phyloP scores from a whole-genome alignment of 2,888 invertebrate genomes.

The Trissolcus japonicus region DNA sequence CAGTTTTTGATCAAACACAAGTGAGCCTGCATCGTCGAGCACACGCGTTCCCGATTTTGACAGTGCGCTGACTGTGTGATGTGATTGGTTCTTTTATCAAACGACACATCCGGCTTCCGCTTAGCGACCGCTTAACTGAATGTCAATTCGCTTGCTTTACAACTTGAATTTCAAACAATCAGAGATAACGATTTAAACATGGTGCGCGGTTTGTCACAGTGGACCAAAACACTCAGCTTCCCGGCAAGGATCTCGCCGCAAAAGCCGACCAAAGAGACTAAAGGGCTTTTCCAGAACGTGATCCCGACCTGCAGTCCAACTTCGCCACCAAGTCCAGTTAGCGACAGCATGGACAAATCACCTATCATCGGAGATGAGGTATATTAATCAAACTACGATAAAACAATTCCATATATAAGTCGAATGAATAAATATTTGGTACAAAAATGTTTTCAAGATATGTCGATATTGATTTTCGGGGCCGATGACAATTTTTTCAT shows the following conservation, averaged over 20 bases:
- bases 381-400: too few relatives aligned
- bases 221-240: conserved; percentile 94
- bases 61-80: conserved; percentile 36
- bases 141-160: conserved; percentile 13
- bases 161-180: not conserved
- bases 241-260: conserved; percentile 90
- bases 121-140: conserved; percentile 32
- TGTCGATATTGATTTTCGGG: too few relatives aligned
- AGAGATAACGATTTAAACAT: conserved; percentile 74
- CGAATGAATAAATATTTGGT: too few relatives aligned
- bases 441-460: too few relatives aligned
- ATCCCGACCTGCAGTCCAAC: conserved; percentile 78
- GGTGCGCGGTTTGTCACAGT: conserved; percentile 92
- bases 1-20: conserved; percentile 46
- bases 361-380: conserved; percentile 74
- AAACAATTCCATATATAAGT: too few relatives aligned
- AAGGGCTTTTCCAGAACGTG: conserved; percentile 70
- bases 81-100: conserved; percentile 33
- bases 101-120: conserved; percentile 39
- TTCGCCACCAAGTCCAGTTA: conserved; percentile 71
- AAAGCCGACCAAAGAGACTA: conserved; percentile 84
- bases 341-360: conserved; percentile 72
- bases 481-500: too few relatives aligned
- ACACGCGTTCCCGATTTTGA: conserved; percentile 16
- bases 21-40: conserved; percentile 8